Evolutionary conservation across 2,113 vertebrate species (phyloP).

Genomic region (Pterophyllum scalare): DNA sequence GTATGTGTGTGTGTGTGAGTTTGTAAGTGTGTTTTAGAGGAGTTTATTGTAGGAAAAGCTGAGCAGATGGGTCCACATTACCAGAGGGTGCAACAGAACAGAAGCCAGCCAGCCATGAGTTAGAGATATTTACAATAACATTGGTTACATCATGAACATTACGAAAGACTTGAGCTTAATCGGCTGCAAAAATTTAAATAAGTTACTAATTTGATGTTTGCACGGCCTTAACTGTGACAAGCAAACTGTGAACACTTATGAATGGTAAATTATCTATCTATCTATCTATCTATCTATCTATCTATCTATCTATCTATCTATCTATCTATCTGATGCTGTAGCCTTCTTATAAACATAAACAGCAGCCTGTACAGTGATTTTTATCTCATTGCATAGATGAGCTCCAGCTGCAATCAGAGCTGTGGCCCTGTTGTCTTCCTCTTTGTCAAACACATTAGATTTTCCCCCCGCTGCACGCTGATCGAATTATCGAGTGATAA

Average conservation of each 20-base stretch:
- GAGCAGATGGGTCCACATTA: slow-evolving; percentile 73
- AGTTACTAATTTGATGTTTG: background rate
- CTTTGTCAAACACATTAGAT: slow-evolving; percentile 45
- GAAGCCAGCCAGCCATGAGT: slow-evolving; percentile 24
- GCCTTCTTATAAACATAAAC: background rate
- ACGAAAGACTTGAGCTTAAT: background rate
- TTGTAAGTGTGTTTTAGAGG: slow-evolving; percentile 27
- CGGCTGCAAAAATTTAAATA: background rate
- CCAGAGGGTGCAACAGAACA: slow-evolving; percentile 44
- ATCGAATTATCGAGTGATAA: slow-evolving; percentile 63
- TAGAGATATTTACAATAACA: slow-evolving; percentile 43
- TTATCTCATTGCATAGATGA: background rate
- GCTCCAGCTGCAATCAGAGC: background rate
- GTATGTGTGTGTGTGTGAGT: slow-evolving; percentile 10
- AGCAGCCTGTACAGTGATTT: background rate
- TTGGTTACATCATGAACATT: slow-evolving; percentile 34
- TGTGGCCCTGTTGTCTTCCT: background rate
- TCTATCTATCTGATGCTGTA: background rate
- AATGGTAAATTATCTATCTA: background rate
- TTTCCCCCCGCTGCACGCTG: background rate
- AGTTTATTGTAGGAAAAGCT: slow-evolving; percentile 24
- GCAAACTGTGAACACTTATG: background rate
- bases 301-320: background rate
- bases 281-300: background rate
- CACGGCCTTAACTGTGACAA: background rate